Evolutionary conservation across 2,888 invertebrate species (phyloP), one percentile per base, ranked within the genome.

Genomic region (Eudasyphora cyanicolor): DNA sequence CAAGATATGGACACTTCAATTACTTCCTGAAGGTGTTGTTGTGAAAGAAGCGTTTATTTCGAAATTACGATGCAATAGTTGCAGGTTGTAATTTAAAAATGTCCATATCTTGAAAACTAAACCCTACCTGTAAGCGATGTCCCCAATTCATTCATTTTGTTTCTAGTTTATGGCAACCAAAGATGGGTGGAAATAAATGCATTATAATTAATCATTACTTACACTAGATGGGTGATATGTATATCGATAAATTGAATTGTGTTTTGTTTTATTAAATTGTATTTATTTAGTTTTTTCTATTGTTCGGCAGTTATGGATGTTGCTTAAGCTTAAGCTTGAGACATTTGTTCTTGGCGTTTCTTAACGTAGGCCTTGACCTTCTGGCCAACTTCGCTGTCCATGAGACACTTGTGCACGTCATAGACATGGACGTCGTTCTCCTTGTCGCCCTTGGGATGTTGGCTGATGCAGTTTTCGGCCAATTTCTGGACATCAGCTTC

Each of bases 401-500:
- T 89, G 79, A 92, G 79, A 85, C 92, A 92, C 76, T 86, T 87
- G 82, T 91, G 90, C 27, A 90, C 90, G n/a, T 91, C 90, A 87
- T 88, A 92, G 3, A 91, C 91, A 89, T 91, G 91, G 10, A 87
- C 88, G 76, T 92, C 91, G 14, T 80, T 67, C 4, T 86, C 82
- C 54, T 89, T 86, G 71, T 89, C 88, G 38, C 89, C 89, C 64
- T 90, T 86, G 5, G 86, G 86, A 67, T 90, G 89, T 73, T 87
- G 88, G 73, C 91, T 92, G 45, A 89, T 82, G 80, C 92, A 92
- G 62, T 90, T 86, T 51, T 88, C 84, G 62, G 88, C 89, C 76
- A 91, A 89, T 17, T 84, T 80, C n/a, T 88, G 81, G 6, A 87
- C 91, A 76, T 91, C 91, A 49, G 87, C 87, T 80, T 90, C 91